Evolutionary conservation across 2,113 vertebrate genomes (phyloP).

Genomic region (Forbesichthys papilliferus): DNA sequence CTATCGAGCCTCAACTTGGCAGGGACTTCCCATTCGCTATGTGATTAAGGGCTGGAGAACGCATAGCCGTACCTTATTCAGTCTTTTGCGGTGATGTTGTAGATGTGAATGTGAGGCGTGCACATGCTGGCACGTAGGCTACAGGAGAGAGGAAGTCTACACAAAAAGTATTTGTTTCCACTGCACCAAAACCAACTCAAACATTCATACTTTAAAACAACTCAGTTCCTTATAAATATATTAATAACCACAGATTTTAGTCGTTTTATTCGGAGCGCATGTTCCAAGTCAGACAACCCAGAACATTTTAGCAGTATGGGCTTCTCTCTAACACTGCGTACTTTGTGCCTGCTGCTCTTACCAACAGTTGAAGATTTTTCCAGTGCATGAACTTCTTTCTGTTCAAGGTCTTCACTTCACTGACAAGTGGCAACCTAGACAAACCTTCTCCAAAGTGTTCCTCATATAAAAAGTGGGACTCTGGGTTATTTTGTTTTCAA

Average conservation of each 20-base stretch:
- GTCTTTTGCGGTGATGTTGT: conserved; percentile 23
- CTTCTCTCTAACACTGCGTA: not conserved
- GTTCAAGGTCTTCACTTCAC: not conserved
- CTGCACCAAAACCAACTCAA: not conserved
- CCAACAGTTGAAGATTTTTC: not conserved
- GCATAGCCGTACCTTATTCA: conserved; percentile 3
- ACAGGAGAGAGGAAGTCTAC: conserved; percentile 6
- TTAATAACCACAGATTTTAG: not conserved
- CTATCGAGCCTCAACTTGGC: conserved; percentile 27
- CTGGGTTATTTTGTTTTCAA: not conserved
- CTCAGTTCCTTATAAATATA: not conserved
- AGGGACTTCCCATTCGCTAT: conserved; percentile 28
- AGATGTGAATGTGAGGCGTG: conserved; percentile 13
- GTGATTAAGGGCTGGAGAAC: conserved; percentile 40
- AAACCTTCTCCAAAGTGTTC: not conserved
- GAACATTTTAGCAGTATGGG: not conserved
- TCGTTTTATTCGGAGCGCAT: not conserved
- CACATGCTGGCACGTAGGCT: not conserved
- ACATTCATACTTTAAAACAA: not conserved
- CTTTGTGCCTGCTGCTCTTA: conserved; percentile 6
- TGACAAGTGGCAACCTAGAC: not conserved
- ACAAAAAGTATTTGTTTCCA: conserved; percentile 1
- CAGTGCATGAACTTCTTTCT: conserved; percentile 6
- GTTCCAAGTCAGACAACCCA: not conserved
- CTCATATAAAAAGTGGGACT: not conserved